Percentiles rank a stretch among this genome's conserved stretches.
Evolutionary conservation across 1,140 invertebrate species (phyloP).

Genomic region (Campoletis sonorensis): DNA sequence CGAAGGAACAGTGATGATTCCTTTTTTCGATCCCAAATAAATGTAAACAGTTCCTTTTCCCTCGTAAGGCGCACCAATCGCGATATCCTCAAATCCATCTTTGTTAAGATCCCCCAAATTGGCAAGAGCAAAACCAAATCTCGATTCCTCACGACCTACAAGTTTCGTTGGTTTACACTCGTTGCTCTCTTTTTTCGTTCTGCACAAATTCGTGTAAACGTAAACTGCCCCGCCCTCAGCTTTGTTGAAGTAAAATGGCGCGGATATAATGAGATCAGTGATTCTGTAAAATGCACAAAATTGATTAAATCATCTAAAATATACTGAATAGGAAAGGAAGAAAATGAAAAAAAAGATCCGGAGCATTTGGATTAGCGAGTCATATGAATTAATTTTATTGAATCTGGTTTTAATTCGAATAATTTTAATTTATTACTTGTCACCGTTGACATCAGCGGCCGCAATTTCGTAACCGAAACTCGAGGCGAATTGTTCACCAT

Average conservation of each 20-base stretch:
- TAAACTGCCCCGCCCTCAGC: constrained; percentile 93
- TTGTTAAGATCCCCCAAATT: constrained; percentile 94
- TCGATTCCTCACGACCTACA: constrained; percentile 73
- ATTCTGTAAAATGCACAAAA: constrained; percentile 77
- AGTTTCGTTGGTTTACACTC: constrained; percentile 70
- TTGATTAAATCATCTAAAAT: background rate
- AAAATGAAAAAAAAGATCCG: background rate
- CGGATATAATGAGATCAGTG: constrained; percentile 92
- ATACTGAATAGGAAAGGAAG: no score
- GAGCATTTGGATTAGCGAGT: background rate
- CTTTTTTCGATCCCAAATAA: constrained; percentile 87
- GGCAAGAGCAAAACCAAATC: constrained; percentile 91
- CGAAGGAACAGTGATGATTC: constrained; percentile 84
- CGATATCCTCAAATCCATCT: constrained; percentile 92
- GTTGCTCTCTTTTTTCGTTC: constrained; percentile 60
- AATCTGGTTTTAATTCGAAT: constrained; percentile 29
- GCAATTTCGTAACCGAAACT: constrained; percentile 93
- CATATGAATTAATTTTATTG: background rate
- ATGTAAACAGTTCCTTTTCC: constrained; percentile 90
- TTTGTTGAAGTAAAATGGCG: constrained; percentile 92
- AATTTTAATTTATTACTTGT: constrained; percentile 83
- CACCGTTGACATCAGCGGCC: constrained; percentile 90
- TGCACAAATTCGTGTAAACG: constrained; percentile 84
- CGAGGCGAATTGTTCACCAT: constrained; percentile 91
- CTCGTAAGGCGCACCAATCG: constrained; percentile 95